A percentile compares a stretch with the other conserved stretches of the same genome.
Conservation (phyloP, 2,888 invertebrate genomes). For the Terebella lapidaria region DNA sequence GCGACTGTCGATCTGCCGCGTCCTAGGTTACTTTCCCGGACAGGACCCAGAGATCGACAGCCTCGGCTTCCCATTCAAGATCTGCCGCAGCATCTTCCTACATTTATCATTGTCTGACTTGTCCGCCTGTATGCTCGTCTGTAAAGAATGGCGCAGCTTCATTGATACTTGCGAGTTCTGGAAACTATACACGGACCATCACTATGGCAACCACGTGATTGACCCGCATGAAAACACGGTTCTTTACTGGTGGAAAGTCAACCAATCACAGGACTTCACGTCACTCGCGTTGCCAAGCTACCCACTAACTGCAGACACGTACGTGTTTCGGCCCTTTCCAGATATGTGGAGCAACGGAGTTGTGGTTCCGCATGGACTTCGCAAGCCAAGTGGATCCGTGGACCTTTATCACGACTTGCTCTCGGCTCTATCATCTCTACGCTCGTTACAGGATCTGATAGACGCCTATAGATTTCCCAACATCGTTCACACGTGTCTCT, state of each 20-base stretch:
- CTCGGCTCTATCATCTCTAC: slow-evolving; percentile 5
- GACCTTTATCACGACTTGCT: slow-evolving; percentile 13
- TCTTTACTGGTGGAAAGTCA: slow-evolving; percentile 7
- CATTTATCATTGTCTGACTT: slow-evolving; percentile 9
- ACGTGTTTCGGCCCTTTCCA: slow-evolving; percentile 14
- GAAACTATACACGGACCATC: slow-evolving; percentile 1
- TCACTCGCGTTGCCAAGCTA: background rate
- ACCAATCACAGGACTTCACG: background rate
- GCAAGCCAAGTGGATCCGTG: slow-evolving; percentile 10
- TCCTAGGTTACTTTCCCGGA: background rate
- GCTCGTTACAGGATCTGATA: slow-evolving; percentile 2
- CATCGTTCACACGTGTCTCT: slow-evolving; percentile 7
- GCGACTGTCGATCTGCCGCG: background rate
- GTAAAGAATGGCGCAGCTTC: slow-evolving; percentile 20
- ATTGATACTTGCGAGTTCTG: slow-evolving; percentile 18
- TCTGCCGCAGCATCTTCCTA: slow-evolving; percentile 9
- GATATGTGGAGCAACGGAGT: slow-evolving; percentile 13
- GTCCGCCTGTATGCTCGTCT: slow-evolving; percentile 14
- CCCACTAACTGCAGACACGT: background rate
- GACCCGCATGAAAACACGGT: background rate
- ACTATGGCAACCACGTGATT: slow-evolving; percentile 5
- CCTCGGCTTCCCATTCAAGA: slow-evolving; percentile 12
- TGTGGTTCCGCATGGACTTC: slow-evolving; percentile 10
- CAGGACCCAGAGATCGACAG: slow-evolving; percentile 11
- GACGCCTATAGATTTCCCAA: background rate